Base-by-base conservation (phyloP, 2,888 invertebrate genomes). In the Thecocarcelia acutangulata region DNA sequence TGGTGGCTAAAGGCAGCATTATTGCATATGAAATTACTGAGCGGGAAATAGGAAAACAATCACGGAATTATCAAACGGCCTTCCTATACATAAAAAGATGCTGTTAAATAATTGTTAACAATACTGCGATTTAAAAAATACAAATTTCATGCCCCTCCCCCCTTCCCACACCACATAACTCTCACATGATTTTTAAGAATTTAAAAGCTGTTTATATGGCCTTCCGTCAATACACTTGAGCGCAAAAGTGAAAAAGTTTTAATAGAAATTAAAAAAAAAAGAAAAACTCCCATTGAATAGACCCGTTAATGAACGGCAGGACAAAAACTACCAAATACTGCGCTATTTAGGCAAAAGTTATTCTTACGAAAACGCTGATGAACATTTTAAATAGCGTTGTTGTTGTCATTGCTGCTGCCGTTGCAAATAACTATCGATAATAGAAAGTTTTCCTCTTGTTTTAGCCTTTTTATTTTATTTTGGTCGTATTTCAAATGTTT, bases 341-440 rank as follows among this genome's bases (percentile, higher is more conserved):
- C n/a, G n/a, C n/a, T n/a, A n/a, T n/a, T 19, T 9, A 15, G 28
- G 19, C 58, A 64, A 56, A 50, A 15, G 33, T 40, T 64, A 42
- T 69, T 19, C 56, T 63, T 69, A n/a, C 44, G 9, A 19, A 17
- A 44, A 63, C 40, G 44, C 33, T 40, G 42, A 24, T 24, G 24
- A 24, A 72, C 64, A 72, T 64, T 66, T 64, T 58, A 72, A 68
- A 54, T 48, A 61, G 54, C 52, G 63, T 64, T 69, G 69, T 74
- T 80, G 48, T 74, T 79, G 63, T 74, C 73, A 63, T 54, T 73
- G 21, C n/a, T n/a, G n/a, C n/a, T n/a, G n/a, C n/a, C n/a, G n/a
- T 5, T 63, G 50, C 74, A 64, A 33, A 33, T 74, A 74, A 64
- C 52, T 52, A 21, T 59, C 40, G 33, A 52, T 52, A 50, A 52